A percentile compares a stretch with the other conserved stretches of the same genome.
Evolutionary conservation across 2,888 invertebrate genomes (phyloP).

Genomic region (Ormyrus nitidulus): DNA sequence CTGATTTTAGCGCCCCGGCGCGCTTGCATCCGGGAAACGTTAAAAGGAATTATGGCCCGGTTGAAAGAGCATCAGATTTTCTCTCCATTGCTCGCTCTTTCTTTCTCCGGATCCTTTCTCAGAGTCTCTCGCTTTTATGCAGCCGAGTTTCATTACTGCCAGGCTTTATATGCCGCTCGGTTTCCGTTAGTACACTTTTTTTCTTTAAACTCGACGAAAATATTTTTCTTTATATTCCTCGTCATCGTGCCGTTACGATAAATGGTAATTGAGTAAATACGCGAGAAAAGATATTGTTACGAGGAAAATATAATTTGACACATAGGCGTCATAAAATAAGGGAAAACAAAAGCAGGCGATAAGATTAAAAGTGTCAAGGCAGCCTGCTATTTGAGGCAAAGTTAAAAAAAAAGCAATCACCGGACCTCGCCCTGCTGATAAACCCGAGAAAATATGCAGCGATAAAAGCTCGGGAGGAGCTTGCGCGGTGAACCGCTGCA

Average conservation of each 20-base stretch:
- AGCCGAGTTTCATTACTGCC: constrained; percentile 14
- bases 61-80: background rate
- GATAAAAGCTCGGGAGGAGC: background rate
- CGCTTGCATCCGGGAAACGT: background rate
- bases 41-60: constrained; percentile 36
- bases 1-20: constrained; percentile 6
- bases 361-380: constrained; percentile 8
- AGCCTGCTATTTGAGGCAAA: background rate
- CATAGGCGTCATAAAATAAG: background rate
- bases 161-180: background rate
- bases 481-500: constrained; percentile 19
- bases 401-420: constrained; percentile 34
- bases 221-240: constrained; percentile 13
- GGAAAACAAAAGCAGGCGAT: background rate
- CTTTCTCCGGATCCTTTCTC: constrained; percentile 1
- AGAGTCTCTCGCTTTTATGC: constrained; percentile 1
- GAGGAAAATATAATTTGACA: background rate
- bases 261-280: too few species aligned
- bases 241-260: background rate
- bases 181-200: constrained; percentile 7
- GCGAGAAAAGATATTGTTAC: too few species aligned
- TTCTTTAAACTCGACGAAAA: constrained; percentile 28
- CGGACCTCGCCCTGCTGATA: constrained; percentile 28
- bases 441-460: constrained; percentile 44
- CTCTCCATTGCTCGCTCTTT: background rate